phyloP scores from a whole-genome alignment of 2,888 invertebrate genomes.

The Tiphia femorata region DNA sequence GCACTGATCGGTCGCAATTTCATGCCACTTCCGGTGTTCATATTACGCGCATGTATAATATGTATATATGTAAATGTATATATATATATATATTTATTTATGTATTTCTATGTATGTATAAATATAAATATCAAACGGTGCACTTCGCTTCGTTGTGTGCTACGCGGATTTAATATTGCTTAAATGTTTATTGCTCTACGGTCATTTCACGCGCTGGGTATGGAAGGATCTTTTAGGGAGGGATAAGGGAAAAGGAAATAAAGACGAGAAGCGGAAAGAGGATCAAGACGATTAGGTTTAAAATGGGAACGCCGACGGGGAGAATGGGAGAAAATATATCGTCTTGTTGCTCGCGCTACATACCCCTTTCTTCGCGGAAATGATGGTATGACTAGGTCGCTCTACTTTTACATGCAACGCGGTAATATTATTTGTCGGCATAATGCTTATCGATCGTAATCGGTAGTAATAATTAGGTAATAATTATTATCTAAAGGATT shows the following conservation, averaged over 20 bases:
- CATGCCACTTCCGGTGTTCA: neutral
- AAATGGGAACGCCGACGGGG: neutral
- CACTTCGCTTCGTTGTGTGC: slow-evolving; percentile 20
- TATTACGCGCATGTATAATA: neutral
- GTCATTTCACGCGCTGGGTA: slow-evolving; percentile 2
- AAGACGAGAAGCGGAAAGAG: neutral
- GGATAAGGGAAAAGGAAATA: neutral
- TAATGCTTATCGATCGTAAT: slow-evolving; percentile 53
- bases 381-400: too few relatives aligned
- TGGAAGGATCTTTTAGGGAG: neutral
- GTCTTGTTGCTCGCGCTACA: neutral
- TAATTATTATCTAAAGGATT: too few relatives aligned
- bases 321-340: neutral
- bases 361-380: slow-evolving; percentile 5
- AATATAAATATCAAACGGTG: slow-evolving; percentile 25
- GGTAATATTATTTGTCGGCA: slow-evolving; percentile 43
- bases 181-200: slow-evolving; percentile 55
- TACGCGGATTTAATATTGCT: slow-evolving; percentile 48
- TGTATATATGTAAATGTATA: neutral
- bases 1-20: slow-evolving; percentile 1
- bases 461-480: neutral
- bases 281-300: neutral
- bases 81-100: neutral
- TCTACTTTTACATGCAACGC: slow-evolving; percentile 54
- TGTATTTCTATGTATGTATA: slow-evolving; percentile 2